Base-by-base conservation (phyloP, 2,113 vertebrate genomes). In the Pedionomus torquatus region DNA sequence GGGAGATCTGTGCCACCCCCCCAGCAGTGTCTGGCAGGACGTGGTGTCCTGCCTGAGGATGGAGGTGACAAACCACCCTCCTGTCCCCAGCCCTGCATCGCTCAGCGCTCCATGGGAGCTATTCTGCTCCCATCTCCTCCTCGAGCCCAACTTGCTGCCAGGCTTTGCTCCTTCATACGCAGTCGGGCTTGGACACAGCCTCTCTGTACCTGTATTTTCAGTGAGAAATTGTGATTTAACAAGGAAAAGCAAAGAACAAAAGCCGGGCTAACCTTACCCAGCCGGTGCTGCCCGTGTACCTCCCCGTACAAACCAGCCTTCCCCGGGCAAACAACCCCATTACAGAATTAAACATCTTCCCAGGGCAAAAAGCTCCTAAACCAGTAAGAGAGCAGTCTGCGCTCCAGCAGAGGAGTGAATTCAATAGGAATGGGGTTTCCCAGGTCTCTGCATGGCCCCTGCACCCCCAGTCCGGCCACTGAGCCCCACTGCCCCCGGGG, bases 111-210 rank as follows among this genome's bases (percentile, higher is more conserved):
- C 25, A 5, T 4, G 48, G 30, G 54, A 37, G 11, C 4, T 39
- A n/a, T 16, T 37, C 33, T 35, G 30, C 49, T 94, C 51, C 44
- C 1, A 0, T 2, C 69, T 65, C 74, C 61, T 58, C 1, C 0
- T 10, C 0, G 2, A 12, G 23, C 26, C 20, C 55, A 11, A 9
- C 49, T 54, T 16, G 55, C 37, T 33, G 70, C 24, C 19, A 13
- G 37, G 19, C 52, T 35, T 39, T 16, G 20, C 30, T 85, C 13
- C 63, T 57, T 35, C 52, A n/a, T 17, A 31, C 1, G 11, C 17
- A 23, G 23, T 2, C 30, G 51, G 39, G 24, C 33, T 63, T 89
- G 71, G 31, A 7, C 30, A 11, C 33, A 44, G 3, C 23, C 10
- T 44, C 49, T 18, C 33, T 26, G 41, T 10, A 14, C 44, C 66